Base-by-base conservation (phyloP, 2,113 vertebrate genomes). In the Psilopogon haemacephalus region DNA sequence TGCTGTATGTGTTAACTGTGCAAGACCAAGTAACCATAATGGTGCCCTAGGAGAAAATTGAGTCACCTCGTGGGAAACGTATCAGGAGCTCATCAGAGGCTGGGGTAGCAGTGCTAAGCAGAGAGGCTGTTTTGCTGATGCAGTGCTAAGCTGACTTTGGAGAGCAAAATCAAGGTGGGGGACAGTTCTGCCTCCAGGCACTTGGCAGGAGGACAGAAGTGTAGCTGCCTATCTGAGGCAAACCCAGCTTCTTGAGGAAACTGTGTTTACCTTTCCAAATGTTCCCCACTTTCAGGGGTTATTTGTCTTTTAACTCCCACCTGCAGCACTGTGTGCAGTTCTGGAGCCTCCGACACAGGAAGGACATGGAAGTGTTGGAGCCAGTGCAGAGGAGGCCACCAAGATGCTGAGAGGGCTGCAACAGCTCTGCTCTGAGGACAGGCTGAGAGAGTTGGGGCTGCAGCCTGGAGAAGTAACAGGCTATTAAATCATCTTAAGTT, bases 401-500 rank as follows among this genome's bases (percentile, higher is more conserved):
- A 40, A 40, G 40, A 40, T 40, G 11, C 40, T 40, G 40, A 40
- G 40, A 40, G 40, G 40, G 40, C 11, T 40, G 40, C 40, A 40
- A 14, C 40, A 40, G 40, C 40, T 40, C 40, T 40, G 40, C 11
- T 40, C 12, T 40, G 40, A 40, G 40, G 11, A 11, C 40, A 40
- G 40, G 40, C 40, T 40, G 11, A 40, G 40, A 40, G 40, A 40
- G 11, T 40, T 40, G 40, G 11, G 11, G 12, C 40, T 40, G 40
- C 40, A 40, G 11, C 40, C 40, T 40, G 40, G 40, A 40, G 40
- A n/a, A 95, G 93, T 93, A 87, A 79, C 82, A 80, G 79, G 74
- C 81, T 93, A 93, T 93, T 95, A 93, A 96, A 93, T 96, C 74
- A 95, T 95, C 74, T 76, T 89, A 80, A 58, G 84, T 95, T 95